A percentile compares a stretch with the other conserved stretches of the same genome.
phyloP scores from a whole-genome alignment of 2,113 vertebrate genomes.

The Aviceda subcristata region DNA sequence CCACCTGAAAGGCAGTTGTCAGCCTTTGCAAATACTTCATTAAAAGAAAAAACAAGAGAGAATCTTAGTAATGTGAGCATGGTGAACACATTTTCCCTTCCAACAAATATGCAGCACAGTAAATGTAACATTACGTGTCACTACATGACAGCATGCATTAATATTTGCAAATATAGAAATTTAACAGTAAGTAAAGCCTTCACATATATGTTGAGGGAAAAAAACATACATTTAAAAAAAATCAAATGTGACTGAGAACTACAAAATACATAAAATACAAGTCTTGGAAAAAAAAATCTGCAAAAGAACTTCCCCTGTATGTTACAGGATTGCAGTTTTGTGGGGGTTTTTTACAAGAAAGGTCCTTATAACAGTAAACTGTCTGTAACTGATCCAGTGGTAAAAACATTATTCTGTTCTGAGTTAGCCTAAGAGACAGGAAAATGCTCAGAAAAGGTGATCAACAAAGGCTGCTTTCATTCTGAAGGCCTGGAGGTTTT shows the following conservation, averaged over 20 bases:
- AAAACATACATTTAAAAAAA: neutral
- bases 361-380: neutral
- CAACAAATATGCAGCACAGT: neutral
- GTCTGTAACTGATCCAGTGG: neutral
- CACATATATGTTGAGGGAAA: neutral
- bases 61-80: rapidly evolving
- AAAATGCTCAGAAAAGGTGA: neutral
- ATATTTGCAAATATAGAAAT: neutral
- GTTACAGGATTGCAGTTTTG: neutral
- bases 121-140: neutral
- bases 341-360: neutral
- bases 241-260: neutral
- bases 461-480: conserved; percentile 52
- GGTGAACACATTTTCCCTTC: neutral
- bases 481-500: neutral
- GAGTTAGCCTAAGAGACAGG: neutral
- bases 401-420: neutral
- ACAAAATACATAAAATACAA: neutral
- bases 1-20: neutral
- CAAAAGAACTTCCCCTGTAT: neutral
- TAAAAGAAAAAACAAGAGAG: neutral
- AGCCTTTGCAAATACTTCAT: neutral
- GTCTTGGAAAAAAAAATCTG: neutral
- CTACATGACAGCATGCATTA: neutral
- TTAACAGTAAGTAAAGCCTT: neutral